These are phyloP conservation scores for Drosophila serrata DNA, from an alignment of 1,140 invertebrate species.

Conservation along the genomic window DNA sequence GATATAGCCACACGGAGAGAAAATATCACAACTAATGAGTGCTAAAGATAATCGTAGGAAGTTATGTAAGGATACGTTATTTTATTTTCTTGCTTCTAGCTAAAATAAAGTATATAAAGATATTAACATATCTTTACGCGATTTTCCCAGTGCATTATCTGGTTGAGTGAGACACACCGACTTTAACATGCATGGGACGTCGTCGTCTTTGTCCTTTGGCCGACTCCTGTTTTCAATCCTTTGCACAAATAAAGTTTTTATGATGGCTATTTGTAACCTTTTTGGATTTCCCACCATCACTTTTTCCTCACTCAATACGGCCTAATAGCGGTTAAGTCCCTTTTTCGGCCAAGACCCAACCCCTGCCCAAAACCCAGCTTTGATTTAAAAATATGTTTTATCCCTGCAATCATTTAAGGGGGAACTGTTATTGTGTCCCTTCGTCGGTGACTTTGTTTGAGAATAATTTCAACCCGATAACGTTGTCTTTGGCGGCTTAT, in stretches of 20 bases:
- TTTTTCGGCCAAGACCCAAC: constrained; percentile 17
- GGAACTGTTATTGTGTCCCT: constrained; percentile 45
- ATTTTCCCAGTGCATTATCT: neutral
- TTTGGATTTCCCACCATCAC: constrained; percentile 59
- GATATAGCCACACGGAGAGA: constrained; percentile 22
- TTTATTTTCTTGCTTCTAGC: too few relatives aligned
- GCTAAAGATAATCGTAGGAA: neutral
- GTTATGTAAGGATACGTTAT: too few relatives aligned
- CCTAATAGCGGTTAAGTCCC: constrained; percentile 74
- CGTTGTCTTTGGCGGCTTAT: constrained; percentile 20
- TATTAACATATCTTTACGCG: neutral
- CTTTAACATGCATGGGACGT: constrained; percentile 68
- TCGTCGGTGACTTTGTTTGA: constrained; percentile 47
- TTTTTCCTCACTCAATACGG: constrained; percentile 45
- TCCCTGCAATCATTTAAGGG: constrained; percentile 47
- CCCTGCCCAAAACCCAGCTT: constrained; percentile 35
- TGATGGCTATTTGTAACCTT: constrained; percentile 82
- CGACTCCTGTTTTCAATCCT: constrained; percentile 75
- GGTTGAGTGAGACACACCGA: constrained; percentile 47
- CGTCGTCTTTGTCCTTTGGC: constrained; percentile 50
- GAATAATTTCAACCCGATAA: constrained; percentile 73
- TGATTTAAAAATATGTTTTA: constrained; percentile 84
- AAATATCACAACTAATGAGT: neutral
- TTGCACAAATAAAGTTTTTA: constrained; percentile 83
- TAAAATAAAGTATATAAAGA: neutral